These are phyloP conservation scores for Channallabes apus DNA, from an alignment of 2,797 vertebrate species.

Conservation along the genomic window DNA sequence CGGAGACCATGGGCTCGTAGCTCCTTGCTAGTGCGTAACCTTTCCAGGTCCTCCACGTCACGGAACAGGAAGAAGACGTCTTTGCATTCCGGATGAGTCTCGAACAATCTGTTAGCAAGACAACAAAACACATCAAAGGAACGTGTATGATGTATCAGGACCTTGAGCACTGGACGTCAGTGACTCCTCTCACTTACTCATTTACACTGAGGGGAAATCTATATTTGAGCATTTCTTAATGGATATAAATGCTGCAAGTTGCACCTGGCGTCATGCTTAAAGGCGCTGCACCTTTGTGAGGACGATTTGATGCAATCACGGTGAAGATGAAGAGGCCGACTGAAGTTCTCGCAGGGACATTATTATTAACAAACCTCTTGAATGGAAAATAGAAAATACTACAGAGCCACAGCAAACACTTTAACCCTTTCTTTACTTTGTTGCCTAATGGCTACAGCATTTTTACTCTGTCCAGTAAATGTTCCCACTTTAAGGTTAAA, in stretches of 20 bases:
- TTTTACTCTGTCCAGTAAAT: no score
- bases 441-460: no score
- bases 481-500: background rate
- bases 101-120: conserved; percentile 78
- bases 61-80: conserved; percentile 83
- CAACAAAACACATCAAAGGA: conserved; percentile 47
- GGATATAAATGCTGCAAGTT: background rate
- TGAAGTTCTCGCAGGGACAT: background rate
- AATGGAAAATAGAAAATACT: background rate
- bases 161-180: background rate
- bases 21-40: conserved; percentile 73
- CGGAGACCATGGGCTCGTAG: conserved; percentile 77
- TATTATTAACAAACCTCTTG: background rate
- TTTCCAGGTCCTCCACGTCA: conserved; percentile 79
- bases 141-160: background rate
- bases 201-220: background rate
- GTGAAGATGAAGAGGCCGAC: background rate
- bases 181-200: background rate
- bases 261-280: background rate
- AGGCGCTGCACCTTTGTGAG: background rate
- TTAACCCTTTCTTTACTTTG: no score
- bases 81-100: conserved; percentile 83
- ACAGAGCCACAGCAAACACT: no score
- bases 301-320: background rate
- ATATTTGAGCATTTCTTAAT: background rate